Percentiles rank a stretch among this genome's conserved stretches.
Conservation (phyloP, 2,113 vertebrate genomes). For the Microtus ochrogaster region DNA sequence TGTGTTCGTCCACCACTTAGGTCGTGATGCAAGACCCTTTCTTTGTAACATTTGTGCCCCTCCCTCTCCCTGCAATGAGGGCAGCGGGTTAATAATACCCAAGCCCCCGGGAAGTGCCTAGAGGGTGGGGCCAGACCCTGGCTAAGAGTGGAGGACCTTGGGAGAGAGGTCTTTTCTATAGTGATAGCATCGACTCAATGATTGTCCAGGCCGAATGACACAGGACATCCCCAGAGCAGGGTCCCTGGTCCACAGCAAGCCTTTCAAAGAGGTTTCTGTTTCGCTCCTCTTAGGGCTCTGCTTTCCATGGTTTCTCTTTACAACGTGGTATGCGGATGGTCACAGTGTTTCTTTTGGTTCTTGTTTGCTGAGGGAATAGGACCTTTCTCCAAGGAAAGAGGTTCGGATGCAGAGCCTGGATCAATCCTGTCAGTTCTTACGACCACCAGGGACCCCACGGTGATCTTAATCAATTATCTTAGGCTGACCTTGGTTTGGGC, state of each 20-base stretch:
- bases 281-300: not conserved
- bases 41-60: not conserved
- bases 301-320: not conserved
- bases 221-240: not conserved
- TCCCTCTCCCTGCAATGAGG: not conserved
- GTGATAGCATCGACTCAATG: not conserved
- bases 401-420: not conserved
- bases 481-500: conserved; percentile 3
- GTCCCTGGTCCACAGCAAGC: not conserved
- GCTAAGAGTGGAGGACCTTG: not conserved
- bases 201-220: not conserved
- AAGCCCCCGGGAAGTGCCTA: not conserved
- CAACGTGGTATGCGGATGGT: not conserved
- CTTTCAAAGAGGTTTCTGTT: not conserved
- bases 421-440: not conserved
- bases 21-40: not conserved
- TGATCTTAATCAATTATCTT: conserved; percentile 34
- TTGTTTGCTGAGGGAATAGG: not conserved
- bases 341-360: not conserved
- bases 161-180: not conserved
- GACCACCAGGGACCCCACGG: not conserved
- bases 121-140: fast-evolving
- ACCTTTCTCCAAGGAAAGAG: conserved; percentile 14
- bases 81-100: not conserved
- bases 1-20: too few relatives aligned